These are phyloP conservation scores for Bombus turneri DNA, from an alignment of 1,140 invertebrate genomes.

Conservation along the genomic window DNA sequence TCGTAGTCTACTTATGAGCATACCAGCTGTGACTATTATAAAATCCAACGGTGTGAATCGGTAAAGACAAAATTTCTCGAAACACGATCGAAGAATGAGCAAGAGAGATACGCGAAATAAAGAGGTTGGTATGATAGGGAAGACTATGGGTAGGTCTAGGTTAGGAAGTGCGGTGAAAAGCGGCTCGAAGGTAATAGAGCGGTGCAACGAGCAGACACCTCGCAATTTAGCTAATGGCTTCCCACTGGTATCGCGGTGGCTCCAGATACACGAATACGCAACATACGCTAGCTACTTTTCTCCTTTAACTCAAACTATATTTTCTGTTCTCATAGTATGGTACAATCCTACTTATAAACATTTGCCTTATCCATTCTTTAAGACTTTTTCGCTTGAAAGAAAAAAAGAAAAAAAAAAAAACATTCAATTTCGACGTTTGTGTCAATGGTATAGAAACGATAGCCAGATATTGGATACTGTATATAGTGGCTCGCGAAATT, in stretches of 20 bases:
- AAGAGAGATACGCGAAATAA: neutral
- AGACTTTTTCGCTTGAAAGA: too few species aligned
- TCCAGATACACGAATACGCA: slow-evolving; percentile 17
- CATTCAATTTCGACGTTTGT: neutral
- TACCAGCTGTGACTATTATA: neutral
- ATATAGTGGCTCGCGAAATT: neutral
- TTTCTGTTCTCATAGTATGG: neutral
- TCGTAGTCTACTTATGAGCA: too few species aligned
- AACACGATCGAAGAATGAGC: neutral
- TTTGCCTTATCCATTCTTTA: neutral
- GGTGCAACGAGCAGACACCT: slow-evolving; percentile 80
- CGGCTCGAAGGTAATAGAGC: slow-evolving; percentile 76
- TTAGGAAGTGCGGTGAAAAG: slow-evolving; percentile 30
- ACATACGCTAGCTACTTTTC: slow-evolving; percentile 39
- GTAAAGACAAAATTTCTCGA: neutral
- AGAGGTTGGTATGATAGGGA: neutral
- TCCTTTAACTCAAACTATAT: neutral
- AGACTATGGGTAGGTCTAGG: neutral
- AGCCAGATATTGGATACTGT: neutral
- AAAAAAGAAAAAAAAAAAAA: neutral
- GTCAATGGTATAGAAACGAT: neutral
- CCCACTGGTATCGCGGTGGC: slow-evolving; percentile 69
- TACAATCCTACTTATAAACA: too few species aligned
- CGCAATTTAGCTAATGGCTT: slow-evolving; percentile 81
- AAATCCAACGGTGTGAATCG: neutral